Conservation (phyloP, 1,140 invertebrate species). For the Drosophila quadrilineata region DNA sequence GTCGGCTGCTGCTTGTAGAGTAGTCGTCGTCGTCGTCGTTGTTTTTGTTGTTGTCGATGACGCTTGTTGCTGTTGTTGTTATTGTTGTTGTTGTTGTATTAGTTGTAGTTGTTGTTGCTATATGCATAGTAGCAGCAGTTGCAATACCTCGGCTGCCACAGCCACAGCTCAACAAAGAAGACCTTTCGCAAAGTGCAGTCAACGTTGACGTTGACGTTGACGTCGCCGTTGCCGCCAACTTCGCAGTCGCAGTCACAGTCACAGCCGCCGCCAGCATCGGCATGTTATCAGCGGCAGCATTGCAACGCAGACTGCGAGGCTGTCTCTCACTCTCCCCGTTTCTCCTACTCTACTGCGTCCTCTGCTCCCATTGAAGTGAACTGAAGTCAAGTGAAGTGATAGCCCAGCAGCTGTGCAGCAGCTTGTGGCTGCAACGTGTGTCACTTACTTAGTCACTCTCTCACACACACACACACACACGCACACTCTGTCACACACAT, state of each 20-base stretch:
- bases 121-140: constrained; percentile 62
- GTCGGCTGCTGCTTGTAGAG: constrained; percentile 58
- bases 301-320: constrained; percentile 63
- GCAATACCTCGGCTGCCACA: constrained; percentile 50
- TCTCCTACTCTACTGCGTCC: too few relatives aligned
- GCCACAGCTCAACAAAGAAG: constrained; percentile 69
- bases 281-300: constrained; percentile 55
- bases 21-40: constrained; percentile 64
- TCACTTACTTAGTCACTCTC: constrained; percentile 59
- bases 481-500: constrained; percentile 2
- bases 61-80: constrained; percentile 44
- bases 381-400: constrained; percentile 60
- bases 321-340: too few relatives aligned
- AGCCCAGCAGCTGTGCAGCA: constrained; percentile 41
- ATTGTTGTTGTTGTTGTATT: constrained; percentile 45
- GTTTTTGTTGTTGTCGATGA: constrained; percentile 62
- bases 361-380: constrained; percentile 48
- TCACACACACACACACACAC: constrained; percentile 22
- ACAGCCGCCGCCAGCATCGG: constrained; percentile 17
- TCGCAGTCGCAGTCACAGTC: background rate
- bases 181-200: constrained; percentile 57
- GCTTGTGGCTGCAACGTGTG: constrained; percentile 53
- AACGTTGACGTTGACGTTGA: background rate
- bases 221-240: constrained; percentile 12
- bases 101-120: constrained; percentile 52